Conservation (phyloP, 2,113 vertebrate genomes). For the Tenrec ecaudatus region DNA sequence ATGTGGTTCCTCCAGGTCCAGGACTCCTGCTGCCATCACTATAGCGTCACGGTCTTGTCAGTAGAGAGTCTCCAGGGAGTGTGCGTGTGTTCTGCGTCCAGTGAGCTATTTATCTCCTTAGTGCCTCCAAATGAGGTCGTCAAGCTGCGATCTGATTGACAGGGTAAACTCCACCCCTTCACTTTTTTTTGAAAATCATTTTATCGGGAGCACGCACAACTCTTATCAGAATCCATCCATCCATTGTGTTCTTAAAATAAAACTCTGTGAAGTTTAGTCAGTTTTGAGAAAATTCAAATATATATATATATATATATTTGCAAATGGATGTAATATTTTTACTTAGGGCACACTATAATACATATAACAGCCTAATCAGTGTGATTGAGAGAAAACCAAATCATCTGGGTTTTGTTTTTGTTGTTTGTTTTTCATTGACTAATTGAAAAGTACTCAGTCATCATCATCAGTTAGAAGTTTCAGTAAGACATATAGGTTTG, state of each 20-base stretch:
- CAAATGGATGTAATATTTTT: neutral
- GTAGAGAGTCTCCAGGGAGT: too few relatives aligned
- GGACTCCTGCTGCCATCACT: too few relatives aligned
- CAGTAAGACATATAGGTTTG: neutral
- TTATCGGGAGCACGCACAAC: too few relatives aligned
- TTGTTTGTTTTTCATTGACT: neutral
- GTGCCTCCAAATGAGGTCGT: too few relatives aligned
- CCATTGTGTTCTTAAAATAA: constrained; percentile 39
- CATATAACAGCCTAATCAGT: neutral
- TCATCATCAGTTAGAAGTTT: constrained; percentile 7
- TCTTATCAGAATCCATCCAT: too few relatives aligned
- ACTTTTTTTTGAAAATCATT: too few relatives aligned
- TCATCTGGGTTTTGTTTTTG: neutral
- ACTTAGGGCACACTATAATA: neutral
- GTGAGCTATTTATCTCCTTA: too few relatives aligned
- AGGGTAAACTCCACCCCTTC: too few relatives aligned
- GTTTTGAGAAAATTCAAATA: neutral
- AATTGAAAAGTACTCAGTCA: neutral
- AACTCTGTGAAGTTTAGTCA: neutral
- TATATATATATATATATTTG: neutral
- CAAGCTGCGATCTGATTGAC: too few relatives aligned
- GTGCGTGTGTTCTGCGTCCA: too few relatives aligned
- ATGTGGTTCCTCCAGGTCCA: too few relatives aligned
- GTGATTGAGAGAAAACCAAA: neutral
- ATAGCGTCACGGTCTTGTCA: too few relatives aligned